Evolutionary conservation across 2,797 vertebrate species (phyloP), one percentile per base, ranked within the genome.

Genomic region (Austrolebias charrua): DNA sequence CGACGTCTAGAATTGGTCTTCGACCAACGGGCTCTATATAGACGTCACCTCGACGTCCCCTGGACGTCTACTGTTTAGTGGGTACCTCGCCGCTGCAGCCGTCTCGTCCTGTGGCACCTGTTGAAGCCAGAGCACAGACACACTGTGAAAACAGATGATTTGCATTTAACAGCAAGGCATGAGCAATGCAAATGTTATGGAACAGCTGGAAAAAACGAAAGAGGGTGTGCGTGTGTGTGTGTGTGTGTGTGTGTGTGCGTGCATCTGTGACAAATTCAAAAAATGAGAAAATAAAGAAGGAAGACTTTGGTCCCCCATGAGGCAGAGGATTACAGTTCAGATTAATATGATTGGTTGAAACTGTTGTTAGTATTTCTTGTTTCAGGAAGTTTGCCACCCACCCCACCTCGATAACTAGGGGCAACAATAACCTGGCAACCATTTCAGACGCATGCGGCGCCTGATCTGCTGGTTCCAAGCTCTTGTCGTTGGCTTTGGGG

Each of bases 401-500:
- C 69, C 44, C 71, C 62, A 74, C 78, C 69, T 85, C 62, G 63
- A 90, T 91, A 90, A 85, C 91, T 82, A 83, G 33, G 83, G 87
- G 91, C 91, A 93, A 94, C 91, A 89, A 93, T 89, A 90, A 91
- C 92, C 91, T 88, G 89, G 92, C 92, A 94, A 94, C 92, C 83
- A 67, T 82, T 71, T 75, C 11, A 43, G 83, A 76, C 75, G 75
- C 80, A 88, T 31, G 49, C 80, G 71, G 66, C 28, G 78, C 81
- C 83, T 84, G 83, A 88, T 85, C 79, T 7, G 4, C 71, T 66
- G 69, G 78, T 79, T 86, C 75, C 82, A 79, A 81, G 83, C 80
- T 77, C 66, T 74, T 33, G 62, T 84, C 28, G 43, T 65, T 56
- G 61, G 59, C 58, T 79, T 80, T 46, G 58, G 57, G 55, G 19